Conservation (phyloP, 2,888 invertebrate species). For the Apodemia mormo region DNA sequence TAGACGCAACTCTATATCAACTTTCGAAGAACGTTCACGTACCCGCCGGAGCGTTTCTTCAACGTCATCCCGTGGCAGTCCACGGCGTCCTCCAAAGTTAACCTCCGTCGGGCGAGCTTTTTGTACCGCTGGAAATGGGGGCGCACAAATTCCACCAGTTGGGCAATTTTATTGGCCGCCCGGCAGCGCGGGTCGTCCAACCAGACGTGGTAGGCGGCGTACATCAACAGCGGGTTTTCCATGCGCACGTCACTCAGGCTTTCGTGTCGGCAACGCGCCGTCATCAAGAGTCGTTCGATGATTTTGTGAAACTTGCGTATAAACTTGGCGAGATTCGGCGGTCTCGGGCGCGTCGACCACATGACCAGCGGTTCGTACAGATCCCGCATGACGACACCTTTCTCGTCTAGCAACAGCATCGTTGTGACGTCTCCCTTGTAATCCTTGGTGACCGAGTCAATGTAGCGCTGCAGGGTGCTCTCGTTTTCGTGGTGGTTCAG, state of each 20-base stretch:
- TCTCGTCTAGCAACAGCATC: too few species aligned
- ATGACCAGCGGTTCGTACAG: slow-evolving; percentile 17
- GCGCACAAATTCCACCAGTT: slow-evolving; percentile 17
- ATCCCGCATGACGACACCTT: slow-evolving; percentile 18
- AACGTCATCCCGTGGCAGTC: too few species aligned
- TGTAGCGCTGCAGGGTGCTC: too few species aligned
- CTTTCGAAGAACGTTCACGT: neutral
- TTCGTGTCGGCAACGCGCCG: too few species aligned
- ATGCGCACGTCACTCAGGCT: too few species aligned
- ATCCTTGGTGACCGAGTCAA: too few species aligned
- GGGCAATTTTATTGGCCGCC: too few species aligned
- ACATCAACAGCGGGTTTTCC: too few species aligned
- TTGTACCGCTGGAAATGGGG: slow-evolving; percentile 17
- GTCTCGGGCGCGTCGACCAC: slow-evolving; percentile 18
- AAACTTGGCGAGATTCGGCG: slow-evolving; percentile 19
- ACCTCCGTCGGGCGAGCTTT: slow-evolving; percentile 19
- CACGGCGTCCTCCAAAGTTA: too few species aligned
- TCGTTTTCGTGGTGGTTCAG: too few species aligned
- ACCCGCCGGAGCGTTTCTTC: slow-evolving; percentile 16
- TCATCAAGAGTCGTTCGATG: too few species aligned
- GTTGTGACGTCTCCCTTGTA: slow-evolving; percentile 6
- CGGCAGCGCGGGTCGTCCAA: slow-evolving; percentile 12
- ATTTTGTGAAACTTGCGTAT: too few species aligned
- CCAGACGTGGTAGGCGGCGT: slow-evolving; percentile 20
- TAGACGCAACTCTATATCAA: slow-evolving; percentile 7